These are phyloP conservation scores for Dolichotis patagonum DNA, from an alignment of 2,113 vertebrate genomes.

Conservation along the genomic window DNA sequence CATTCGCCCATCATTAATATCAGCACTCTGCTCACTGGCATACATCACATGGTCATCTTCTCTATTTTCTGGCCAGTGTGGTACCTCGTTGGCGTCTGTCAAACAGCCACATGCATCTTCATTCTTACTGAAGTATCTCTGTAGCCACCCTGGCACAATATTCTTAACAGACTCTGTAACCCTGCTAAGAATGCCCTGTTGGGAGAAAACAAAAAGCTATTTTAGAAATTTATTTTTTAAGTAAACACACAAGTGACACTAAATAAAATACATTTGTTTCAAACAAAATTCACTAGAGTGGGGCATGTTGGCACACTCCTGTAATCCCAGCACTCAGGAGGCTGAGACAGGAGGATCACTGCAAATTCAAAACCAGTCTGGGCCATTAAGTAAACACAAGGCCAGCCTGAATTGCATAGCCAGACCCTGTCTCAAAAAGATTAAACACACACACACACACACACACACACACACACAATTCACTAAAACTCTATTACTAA, in stretches of 20 bases:
- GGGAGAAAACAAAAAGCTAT: conserved; percentile 60
- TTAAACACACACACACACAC: no score
- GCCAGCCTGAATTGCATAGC: no score
- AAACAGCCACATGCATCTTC: conserved; percentile 86
- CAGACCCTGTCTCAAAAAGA: no score
- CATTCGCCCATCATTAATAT: conserved; percentile 88
- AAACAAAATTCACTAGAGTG: neutral
- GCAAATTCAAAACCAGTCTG: no score
- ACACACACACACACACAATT: neutral
- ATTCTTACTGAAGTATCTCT: conserved; percentile 96
- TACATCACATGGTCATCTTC: conserved; percentile 83
- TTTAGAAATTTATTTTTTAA: conserved; percentile 64
- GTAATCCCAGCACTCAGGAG: no score
- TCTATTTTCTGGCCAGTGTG: conserved; percentile 84
- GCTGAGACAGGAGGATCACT: no score
- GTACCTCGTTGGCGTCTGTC: conserved; percentile 77
- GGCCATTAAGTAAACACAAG: no score
- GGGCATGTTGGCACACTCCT: no score
- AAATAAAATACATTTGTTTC: conserved; percentile 28
- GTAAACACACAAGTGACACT: neutral
- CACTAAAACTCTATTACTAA: conserved; percentile 15
- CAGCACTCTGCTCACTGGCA: conserved; percentile 87
- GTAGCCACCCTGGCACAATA: conserved; percentile 97
- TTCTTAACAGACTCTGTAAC: conserved; percentile 97
- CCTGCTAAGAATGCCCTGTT: conserved; percentile 95